Conservation (phyloP, 2,888 invertebrate genomes). For the Capitulum mitella region DNA sequence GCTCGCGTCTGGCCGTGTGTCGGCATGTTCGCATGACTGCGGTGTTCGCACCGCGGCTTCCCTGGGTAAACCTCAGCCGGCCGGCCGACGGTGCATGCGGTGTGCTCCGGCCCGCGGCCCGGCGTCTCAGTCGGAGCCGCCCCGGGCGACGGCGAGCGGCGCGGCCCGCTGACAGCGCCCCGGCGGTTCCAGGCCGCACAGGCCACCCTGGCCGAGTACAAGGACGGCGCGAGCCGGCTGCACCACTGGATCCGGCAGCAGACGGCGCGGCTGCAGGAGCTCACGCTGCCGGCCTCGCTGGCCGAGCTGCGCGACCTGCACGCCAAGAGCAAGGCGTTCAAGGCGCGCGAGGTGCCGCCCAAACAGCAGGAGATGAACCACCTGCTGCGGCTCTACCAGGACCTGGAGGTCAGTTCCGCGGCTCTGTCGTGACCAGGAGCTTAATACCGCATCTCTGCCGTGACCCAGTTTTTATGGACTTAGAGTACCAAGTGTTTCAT, state of each 20-base stretch:
- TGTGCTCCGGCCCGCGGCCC: too few relatives aligned
- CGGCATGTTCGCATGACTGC: too few relatives aligned
- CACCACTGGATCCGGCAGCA: constrained; percentile 90
- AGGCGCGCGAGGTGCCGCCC: constrained; percentile 87
- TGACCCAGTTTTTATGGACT: too few relatives aligned
- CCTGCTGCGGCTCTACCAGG: constrained; percentile 75
- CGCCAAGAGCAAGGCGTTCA: constrained; percentile 83
- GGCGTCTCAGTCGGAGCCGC: too few relatives aligned
- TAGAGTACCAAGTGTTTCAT: too few relatives aligned
- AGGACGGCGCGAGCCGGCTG: constrained; percentile 75
- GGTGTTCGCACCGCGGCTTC: too few relatives aligned
- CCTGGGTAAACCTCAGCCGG: too few relatives aligned
- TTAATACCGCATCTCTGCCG: too few relatives aligned
- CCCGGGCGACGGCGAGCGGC: too few relatives aligned
- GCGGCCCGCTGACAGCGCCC: not conserved
- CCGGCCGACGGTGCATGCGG: too few relatives aligned
- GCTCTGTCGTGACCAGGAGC: too few relatives aligned
- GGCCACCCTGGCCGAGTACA: constrained; percentile 81
- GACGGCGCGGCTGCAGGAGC: constrained; percentile 64
- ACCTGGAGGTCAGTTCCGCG: constrained; percentile 54
- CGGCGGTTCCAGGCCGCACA: constrained; percentile 59
- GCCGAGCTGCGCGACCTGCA: constrained; percentile 93
- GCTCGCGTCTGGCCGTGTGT: too few relatives aligned
- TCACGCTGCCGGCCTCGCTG: constrained; percentile 45
- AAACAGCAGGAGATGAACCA: constrained; percentile 83